Base-by-base conservation (phyloP, 2,797 vertebrate species). In the Spinibarbus caldwelli region DNA sequence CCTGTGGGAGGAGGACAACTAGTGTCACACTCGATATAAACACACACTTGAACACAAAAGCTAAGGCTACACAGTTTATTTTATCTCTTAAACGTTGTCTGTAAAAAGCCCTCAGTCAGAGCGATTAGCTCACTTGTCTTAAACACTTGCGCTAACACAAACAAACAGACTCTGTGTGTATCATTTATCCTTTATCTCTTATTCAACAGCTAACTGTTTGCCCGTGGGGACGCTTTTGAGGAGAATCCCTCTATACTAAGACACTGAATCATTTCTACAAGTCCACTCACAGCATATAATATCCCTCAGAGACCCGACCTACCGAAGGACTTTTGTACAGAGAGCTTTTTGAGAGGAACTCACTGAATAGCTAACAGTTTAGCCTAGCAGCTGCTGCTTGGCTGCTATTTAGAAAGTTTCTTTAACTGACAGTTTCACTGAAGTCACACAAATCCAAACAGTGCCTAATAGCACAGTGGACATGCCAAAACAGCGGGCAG, bases 1-100 rank as follows among this genome's bases (percentile, higher is more conserved):
- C 98, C 98, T 99, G 92, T 21, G 68, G 80, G 78, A 71, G 78
- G 62, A 26, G 29, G 54, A 82, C 52, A 83, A 11, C 6, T 34
- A 10, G 34, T n/a, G 38, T 86, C 49, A 70, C 31, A 59, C 34
- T 85, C n/a, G 6, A 43, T 45, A 47, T 49, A 54, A 83, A 77
- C 36, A 73, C 67, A 64, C 15, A 81, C 29, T 19, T 5, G 2
- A 7, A 47, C n/a, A 57, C 31, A 15, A 73, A 78, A 38, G 23
- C 82, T 45, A 29, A 67, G 10, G 41, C 19, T 7, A n/a, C 54
- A 54, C 36, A 29, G n/a, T n/a, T n/a, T 5, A 41, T 57, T 78
- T 62, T 2, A 43, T 67, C 45, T 14, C 15, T 80, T 23, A 52
- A 49, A 41, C 11, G 21, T 6, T 54, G 54, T 75, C 36, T 57